Evolutionary conservation across 2,113 vertebrate genomes (phyloP).

Genomic region (Stegostoma tigrinum): DNA sequence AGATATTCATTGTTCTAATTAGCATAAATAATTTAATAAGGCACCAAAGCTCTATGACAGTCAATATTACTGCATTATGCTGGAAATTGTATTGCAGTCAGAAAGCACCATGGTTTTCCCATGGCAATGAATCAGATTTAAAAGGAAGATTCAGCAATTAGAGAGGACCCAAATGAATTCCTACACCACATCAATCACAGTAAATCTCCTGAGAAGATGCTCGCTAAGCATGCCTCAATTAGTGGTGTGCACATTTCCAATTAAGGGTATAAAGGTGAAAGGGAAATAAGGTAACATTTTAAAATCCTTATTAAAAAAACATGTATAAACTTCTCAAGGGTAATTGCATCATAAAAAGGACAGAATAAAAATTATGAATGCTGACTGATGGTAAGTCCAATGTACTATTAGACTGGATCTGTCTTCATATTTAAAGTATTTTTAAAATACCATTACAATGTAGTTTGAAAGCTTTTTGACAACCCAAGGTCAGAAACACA

Average conservation of each 20-base stretch:
- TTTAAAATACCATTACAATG: not conserved
- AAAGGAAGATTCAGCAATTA: slow-evolving; percentile 33
- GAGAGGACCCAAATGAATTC: slow-evolving; percentile 10
- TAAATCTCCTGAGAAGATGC: slow-evolving; percentile 21
- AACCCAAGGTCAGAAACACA: not conserved
- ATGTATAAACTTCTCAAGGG: not conserved
- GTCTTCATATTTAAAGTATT: not conserved
- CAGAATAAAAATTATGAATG: not conserved
- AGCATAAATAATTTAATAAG: slow-evolving; percentile 21
- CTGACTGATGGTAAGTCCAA: not conserved
- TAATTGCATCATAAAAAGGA: slow-evolving; percentile 1
- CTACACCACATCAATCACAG: slow-evolving; percentile 11
- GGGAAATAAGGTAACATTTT: slow-evolving; percentile 9
- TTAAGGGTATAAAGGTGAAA: slow-evolving; percentile 21
- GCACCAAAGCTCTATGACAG: not conserved
- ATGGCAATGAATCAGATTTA: slow-evolving; percentile 16
- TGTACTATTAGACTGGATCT: not conserved
- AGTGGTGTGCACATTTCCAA: slow-evolving; percentile 24
- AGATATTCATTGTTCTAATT: slow-evolving; percentile 5
- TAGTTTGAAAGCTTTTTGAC: not conserved
- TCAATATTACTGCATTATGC: not conserved
- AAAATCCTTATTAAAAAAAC: slow-evolving; percentile 23
- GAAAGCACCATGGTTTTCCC: slow-evolving; percentile 22
- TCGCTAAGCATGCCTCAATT: slow-evolving; percentile 17
- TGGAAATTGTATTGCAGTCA: slow-evolving; percentile 16